Conservation (phyloP, 2,888 invertebrate species). For the Globia sparganii region DNA sequence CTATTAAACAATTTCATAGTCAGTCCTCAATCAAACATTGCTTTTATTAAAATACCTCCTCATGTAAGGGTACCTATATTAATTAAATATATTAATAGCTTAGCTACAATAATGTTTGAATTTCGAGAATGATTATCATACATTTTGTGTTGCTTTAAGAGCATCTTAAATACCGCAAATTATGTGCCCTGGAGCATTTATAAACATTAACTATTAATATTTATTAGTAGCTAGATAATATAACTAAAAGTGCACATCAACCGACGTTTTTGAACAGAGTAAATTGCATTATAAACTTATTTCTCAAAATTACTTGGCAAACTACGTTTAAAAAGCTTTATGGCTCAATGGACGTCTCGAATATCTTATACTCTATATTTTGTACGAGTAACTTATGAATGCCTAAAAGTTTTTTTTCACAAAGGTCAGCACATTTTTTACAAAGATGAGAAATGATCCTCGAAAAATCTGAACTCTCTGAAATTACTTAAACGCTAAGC, state of each 20-base stretch:
- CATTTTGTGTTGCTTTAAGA: constrained; percentile 3
- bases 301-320: background rate
- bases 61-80: background rate
- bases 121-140: background rate
- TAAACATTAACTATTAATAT: too few relatives aligned
- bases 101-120: constrained; percentile 6
- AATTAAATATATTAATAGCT: too few relatives aligned
- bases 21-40: background rate
- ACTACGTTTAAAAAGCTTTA: background rate
- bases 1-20: background rate
- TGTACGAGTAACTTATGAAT: background rate
- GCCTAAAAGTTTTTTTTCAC: background rate
- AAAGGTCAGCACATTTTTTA: too few relatives aligned
- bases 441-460: background rate
- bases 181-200: background rate
- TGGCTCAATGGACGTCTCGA: background rate
- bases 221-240: too few relatives aligned
- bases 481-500: background rate
- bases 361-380: background rate
- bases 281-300: background rate
- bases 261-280: background rate
- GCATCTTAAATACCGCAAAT: background rate
- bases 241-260: background rate
- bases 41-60: background rate
- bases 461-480: background rate